Percentiles rank a stretch among this genome's conserved stretches.
Evolutionary conservation across 1,140 invertebrate species (phyloP).

Genomic region (Helicoverpa armigera): DNA sequence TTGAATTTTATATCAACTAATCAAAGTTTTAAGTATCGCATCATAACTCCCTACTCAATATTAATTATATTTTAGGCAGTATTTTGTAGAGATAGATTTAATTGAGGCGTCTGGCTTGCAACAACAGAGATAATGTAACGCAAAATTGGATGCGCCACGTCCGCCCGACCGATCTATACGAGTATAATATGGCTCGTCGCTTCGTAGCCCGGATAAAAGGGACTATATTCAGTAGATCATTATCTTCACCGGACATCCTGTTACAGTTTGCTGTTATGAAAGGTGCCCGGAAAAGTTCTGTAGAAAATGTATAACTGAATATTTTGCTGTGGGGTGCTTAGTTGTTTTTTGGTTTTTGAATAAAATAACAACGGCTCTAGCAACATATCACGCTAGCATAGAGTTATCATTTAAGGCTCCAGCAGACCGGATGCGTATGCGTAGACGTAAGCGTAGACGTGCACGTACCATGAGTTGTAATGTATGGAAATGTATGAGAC

Average conservation of each 20-base stretch:
- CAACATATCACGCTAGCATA: neutral
- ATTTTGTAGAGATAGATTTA: constrained; percentile 52
- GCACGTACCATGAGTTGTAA: too few relatives aligned
- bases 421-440: too few relatives aligned
- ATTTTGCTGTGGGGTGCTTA: neutral
- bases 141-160: constrained; percentile 60
- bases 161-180: constrained; percentile 16
- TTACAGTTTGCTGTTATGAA: constrained; percentile 17
- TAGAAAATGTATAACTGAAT: neutral
- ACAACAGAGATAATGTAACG: constrained; percentile 64
- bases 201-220: constrained; percentile 24
- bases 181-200: neutral
- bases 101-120: constrained; percentile 54
- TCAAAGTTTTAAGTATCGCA: neutral
- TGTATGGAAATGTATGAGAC: too few relatives aligned
- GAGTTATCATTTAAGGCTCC: too few relatives aligned
- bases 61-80: constrained; percentile 52
- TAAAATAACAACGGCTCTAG: neutral
- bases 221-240: constrained; percentile 40
- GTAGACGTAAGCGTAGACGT: too few relatives aligned
- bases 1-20: neutral
- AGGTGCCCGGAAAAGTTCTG: constrained; percentile 16
- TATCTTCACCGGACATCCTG: constrained; percentile 38
- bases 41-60: constrained; percentile 40
- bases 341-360: constrained; percentile 1